Percentiles rank a stretch among this genome's conserved stretches.
Evolutionary conservation across 2,888 invertebrate genomes (phyloP).

Genomic region (Drosophila neotestacea): DNA sequence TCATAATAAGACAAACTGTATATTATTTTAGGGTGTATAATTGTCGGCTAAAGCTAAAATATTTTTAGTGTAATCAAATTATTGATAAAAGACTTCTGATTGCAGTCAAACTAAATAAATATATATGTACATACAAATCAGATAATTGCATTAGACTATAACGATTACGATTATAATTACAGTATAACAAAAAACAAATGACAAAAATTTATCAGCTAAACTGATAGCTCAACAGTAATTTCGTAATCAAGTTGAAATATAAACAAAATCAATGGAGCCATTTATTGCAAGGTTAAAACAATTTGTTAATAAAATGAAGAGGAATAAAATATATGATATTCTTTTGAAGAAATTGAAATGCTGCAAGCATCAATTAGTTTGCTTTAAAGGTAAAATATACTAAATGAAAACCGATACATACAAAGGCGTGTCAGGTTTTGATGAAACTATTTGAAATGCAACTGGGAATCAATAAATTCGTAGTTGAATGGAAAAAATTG

Average conservation of each 20-base stretch:
- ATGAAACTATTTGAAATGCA: background rate
- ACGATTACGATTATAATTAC: constrained; percentile 14
- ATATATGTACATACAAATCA: background rate
- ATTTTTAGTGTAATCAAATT: constrained; percentile 17
- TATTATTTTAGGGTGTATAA: constrained; percentile 1
- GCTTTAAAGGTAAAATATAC: background rate
- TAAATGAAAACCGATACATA: constrained; percentile 5
- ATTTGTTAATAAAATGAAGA: background rate
- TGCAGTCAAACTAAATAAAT: constrained; percentile 21
- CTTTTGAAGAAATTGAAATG: constrained; percentile 2
- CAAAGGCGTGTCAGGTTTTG: background rate
- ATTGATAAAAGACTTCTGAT: constrained; percentile 15
- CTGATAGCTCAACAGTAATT: constrained; percentile 17
- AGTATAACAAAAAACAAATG: constrained; percentile 6
- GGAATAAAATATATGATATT: background rate
- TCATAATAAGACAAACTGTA: too few relatives aligned
- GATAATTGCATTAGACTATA: constrained; percentile 40
- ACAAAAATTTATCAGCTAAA: constrained; percentile 21
- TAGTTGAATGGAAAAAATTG: constrained; percentile 15
- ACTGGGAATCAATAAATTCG: constrained; percentile 35
- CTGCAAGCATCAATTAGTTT: constrained; percentile 1
- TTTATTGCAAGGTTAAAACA: background rate
- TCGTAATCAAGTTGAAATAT: background rate
- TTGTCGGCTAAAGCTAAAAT: background rate
- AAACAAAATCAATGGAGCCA: background rate